Evolutionary conservation across 2,797 vertebrate genomes (phyloP).

Genomic region (Anniella stebbinsi): DNA sequence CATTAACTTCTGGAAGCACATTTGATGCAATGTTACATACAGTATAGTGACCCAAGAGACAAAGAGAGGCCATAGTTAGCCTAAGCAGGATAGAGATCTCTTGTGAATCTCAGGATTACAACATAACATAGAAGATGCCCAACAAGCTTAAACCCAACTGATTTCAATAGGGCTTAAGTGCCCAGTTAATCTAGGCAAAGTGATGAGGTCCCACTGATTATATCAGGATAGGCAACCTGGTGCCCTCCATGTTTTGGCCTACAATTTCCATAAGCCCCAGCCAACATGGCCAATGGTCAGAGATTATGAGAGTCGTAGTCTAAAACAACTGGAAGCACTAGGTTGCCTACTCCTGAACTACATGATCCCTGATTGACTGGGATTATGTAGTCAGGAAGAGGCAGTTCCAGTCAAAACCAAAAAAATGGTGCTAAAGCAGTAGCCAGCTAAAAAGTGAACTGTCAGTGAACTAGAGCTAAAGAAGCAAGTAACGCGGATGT

Average conservation of each 20-base stretch:
- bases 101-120: not conserved
- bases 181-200: not conserved
- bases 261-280: too few relatives aligned
- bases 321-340: too few relatives aligned
- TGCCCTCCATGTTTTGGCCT: too few relatives aligned
- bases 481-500: too few relatives aligned
- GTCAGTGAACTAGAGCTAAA: not conserved
- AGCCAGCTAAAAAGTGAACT: not conserved
- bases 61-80: not conserved
- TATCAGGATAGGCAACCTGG: too few relatives aligned
- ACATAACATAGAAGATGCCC: not conserved
- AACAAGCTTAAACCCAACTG: not conserved
- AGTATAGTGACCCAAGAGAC: not conserved
- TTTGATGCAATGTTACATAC: not conserved
- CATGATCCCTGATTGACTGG: not conserved
- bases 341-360: not conserved
- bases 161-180: not conserved
- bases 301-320: too few relatives aligned
- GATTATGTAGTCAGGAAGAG: not conserved
- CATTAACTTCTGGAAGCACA: not conserved
- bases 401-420: not conserved
- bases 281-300: too few relatives aligned
- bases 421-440: not conserved
- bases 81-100: not conserved
- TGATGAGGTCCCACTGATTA: not conserved